A percentile compares a stretch with the other conserved stretches of the same genome.
phyloP scores from a whole-genome alignment of 2,888 invertebrate genomes.

The Caenorhabditis angaria region DNA sequence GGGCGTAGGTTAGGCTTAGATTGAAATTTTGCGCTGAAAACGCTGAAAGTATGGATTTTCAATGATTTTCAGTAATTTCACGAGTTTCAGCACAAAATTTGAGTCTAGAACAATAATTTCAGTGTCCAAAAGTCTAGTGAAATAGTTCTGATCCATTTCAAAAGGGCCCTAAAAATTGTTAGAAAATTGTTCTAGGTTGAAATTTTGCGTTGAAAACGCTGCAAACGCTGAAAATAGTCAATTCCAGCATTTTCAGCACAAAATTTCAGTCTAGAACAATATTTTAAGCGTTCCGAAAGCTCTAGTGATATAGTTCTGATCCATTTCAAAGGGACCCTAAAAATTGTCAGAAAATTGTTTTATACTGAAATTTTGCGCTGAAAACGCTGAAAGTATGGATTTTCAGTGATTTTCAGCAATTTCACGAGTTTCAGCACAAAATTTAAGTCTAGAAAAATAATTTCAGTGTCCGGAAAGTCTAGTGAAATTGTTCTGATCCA shows the following conservation, averaged over 20 bases:
- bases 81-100: background rate
- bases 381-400: no score
- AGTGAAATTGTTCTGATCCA: no score
- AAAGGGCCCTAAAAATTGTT: background rate
- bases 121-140: no score
- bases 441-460: no score
- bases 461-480: no score
- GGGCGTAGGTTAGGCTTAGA: background rate
- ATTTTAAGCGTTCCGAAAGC: background rate
- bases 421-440: no score
- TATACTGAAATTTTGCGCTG: no score
- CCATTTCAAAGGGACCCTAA: background rate
- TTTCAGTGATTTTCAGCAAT: no score
- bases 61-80: background rate
- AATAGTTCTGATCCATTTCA: background rate
- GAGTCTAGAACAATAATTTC: no score
- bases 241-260: constrained; percentile 28
- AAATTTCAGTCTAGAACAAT: constrained; percentile 3
- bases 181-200: background rate
- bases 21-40: background rate
- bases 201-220: background rate
- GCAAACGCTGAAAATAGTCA: background rate
- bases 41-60: background rate
- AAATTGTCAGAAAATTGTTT: background rate
- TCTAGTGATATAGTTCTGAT: background rate